Conservation (phyloP, 2,888 invertebrate genomes). For the Sthenelais limicola region DNA sequence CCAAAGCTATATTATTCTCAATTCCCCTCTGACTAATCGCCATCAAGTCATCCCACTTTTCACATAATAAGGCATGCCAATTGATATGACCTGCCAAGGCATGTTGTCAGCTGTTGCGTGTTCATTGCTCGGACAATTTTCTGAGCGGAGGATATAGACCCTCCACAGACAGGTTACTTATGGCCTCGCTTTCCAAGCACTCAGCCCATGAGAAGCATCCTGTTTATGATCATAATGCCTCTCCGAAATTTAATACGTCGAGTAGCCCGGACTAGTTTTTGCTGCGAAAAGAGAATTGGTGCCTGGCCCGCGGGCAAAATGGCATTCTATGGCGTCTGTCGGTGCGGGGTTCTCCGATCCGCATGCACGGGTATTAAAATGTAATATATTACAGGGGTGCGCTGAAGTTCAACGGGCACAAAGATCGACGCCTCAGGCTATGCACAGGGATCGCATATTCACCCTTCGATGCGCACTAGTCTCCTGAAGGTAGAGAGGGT, state of each 20-base stretch:
- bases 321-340: constrained; percentile 23
- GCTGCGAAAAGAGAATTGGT: constrained; percentile 15
- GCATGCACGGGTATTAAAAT: constrained; percentile 37
- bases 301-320: constrained; percentile 5
- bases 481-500: not conserved
- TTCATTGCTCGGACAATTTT: too few relatives aligned
- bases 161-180: too few relatives aligned
- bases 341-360: constrained; percentile 21
- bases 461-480: constrained; percentile 30
- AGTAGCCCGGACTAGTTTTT: constrained; percentile 13
- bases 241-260: constrained; percentile 23
- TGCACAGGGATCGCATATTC: constrained; percentile 28
- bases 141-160: too few relatives aligned
- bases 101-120: too few relatives aligned
- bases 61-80: too few relatives aligned
- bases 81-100: too few relatives aligned
- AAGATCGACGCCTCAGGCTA: constrained; percentile 11
- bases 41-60: too few relatives aligned
- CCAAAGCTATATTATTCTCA: too few relatives aligned
- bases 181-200: too few relatives aligned
- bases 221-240: constrained; percentile 35
- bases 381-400: constrained; percentile 24
- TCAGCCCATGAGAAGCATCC: constrained; percentile 9
- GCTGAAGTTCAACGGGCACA: constrained; percentile 29
- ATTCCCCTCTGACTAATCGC: too few relatives aligned